Evolutionary conservation across 2,888 invertebrate species (phyloP), one percentile per base, ranked within the genome.

Genomic region (Eupithecia pulchellata): DNA sequence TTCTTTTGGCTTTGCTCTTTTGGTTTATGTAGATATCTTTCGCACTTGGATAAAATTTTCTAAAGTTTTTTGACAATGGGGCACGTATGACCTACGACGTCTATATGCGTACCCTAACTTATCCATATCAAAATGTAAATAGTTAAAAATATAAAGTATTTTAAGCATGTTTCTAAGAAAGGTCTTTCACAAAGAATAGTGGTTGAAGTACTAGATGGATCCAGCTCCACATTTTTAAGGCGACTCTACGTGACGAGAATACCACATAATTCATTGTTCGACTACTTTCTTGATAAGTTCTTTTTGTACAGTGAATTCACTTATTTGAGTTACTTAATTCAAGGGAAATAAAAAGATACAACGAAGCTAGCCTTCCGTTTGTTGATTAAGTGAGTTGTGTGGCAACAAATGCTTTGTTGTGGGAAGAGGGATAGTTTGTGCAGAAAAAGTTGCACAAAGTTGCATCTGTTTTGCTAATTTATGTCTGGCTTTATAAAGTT

Each of bases 181-280:
- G 25, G 52, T 52, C 25, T 52, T 25, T 13, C 25, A 84, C 84
- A 81, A 87, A 85, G 89, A 91, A 92, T 91, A 90, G 90, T 90
- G 91, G 91, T 91, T 84, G 83, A 82, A 88, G 89, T 91, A 91
- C 90, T 92, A 91, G 91, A 92, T 92, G 86, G 91, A 92, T 91
- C 93, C 91, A 91, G 88, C 89, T 90, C 82, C 88, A 90, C 89
- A 91, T 92, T 93, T 92, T 92, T 92, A 93, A 92, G 92, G 91
- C 90, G 91, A 89, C 87, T 84, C 85, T 83, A 93, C 93, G 93
- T 93, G 93, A 89, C 88, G 84, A 71, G 93, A 87, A 88, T 92
- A 79, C 81, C 77, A 73, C 83, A 88, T 80, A 75, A 80, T 57
- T 86, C 91, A 91, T 92, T 93, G 92, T 93, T 91, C 89, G 86